These are phyloP conservation scores for Brevimyrus niger DNA, from an alignment of 2,113 vertebrate genomes.

Conservation along the genomic window DNA sequence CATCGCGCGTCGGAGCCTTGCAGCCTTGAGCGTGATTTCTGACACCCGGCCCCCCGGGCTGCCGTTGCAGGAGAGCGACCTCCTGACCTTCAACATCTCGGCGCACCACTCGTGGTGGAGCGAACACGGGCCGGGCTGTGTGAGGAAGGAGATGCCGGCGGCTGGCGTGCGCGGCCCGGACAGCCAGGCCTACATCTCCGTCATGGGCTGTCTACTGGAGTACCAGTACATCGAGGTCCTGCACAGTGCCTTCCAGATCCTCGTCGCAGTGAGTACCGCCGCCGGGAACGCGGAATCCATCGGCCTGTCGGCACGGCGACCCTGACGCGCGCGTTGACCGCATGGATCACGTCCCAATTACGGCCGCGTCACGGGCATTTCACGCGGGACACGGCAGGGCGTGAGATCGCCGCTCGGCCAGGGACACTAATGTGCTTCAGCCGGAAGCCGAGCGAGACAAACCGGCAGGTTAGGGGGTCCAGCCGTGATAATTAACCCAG, in stretches of 20 bases:
- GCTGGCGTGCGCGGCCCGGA: constrained; percentile 56
- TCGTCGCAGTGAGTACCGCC: constrained; percentile 67
- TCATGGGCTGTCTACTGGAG: constrained; percentile 72
- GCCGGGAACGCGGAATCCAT: background rate
- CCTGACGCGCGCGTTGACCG: background rate
- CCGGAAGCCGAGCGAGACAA: background rate
- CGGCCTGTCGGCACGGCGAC: background rate
- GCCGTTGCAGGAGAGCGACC: constrained; percentile 68
- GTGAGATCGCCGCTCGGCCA: background rate
- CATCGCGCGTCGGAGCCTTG: background rate
- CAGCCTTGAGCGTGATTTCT: background rate
- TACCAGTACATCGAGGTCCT: constrained; percentile 79
- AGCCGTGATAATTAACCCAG: background rate
- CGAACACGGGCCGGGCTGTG: constrained; percentile 76
- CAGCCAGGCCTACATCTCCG: constrained; percentile 70
- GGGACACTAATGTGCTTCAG: background rate
- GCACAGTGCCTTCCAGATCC: constrained; percentile 78
- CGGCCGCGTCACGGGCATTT: background rate
- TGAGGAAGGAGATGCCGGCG: constrained; percentile 59
- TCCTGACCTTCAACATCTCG: constrained; percentile 84
- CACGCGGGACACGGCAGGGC: background rate
- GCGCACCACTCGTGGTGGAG: constrained; percentile 82
- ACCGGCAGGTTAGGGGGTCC: background rate
- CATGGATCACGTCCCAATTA: background rate
- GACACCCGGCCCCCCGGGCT: background rate